These are phyloP conservation scores for Prolemur simus DNA, from an alignment of 2,113 vertebrate genomes.

Conservation along the genomic window DNA sequence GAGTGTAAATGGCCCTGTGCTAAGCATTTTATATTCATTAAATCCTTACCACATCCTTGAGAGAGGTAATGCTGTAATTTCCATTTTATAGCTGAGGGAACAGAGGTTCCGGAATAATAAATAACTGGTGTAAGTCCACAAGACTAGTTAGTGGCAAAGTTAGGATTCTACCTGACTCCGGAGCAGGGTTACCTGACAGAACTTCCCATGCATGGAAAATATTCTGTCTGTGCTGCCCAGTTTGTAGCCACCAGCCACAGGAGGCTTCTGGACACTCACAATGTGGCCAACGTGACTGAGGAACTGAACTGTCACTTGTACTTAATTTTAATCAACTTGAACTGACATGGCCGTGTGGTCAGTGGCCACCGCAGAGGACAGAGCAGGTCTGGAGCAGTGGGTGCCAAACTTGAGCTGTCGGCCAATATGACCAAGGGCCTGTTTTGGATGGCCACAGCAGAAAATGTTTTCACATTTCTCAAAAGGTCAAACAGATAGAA, in stretches of 20 bases:
- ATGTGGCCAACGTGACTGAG: background rate
- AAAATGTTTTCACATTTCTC: background rate
- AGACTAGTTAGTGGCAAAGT: background rate
- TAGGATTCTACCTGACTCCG: background rate
- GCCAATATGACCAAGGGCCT: background rate
- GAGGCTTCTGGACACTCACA: background rate
- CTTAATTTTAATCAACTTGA: background rate
- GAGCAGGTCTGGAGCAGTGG: background rate
- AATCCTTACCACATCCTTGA: background rate
- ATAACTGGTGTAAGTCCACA: background rate
- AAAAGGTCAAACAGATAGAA: background rate
- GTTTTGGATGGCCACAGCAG: background rate
- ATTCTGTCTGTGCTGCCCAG: background rate
- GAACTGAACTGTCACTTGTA: background rate
- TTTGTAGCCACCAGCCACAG: background rate
- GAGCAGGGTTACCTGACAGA: accelerated
- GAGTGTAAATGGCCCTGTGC: background rate
- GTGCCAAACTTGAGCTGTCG: too few relatives aligned
- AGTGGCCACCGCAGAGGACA: accelerated
- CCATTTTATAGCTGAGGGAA: background rate
- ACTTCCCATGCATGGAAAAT: background rate
- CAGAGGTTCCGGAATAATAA: background rate
- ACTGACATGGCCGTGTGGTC: background rate
- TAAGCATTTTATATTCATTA: background rate
- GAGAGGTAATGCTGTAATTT: background rate